Percentiles rank a stretch among this genome's conserved stretches.
These are phyloP conservation scores for Naso thynnoides DNA, from an alignment of 2,797 vertebrate genomes.

Conservation along the genomic window DNA sequence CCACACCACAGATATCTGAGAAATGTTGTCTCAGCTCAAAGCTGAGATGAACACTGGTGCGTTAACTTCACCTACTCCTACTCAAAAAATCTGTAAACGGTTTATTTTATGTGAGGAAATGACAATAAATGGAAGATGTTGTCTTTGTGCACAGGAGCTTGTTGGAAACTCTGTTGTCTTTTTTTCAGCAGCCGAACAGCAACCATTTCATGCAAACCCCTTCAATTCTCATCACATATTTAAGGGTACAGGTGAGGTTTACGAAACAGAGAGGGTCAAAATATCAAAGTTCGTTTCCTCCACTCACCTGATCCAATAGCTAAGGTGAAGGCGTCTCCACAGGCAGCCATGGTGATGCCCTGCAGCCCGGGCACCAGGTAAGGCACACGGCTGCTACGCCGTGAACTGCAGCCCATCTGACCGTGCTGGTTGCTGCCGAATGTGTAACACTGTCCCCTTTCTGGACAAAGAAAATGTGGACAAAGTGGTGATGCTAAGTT, in stretches of 20 bases:
- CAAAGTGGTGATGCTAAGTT: background rate
- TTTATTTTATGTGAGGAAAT: background rate
- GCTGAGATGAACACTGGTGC: conserved; percentile 33
- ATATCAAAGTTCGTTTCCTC: background rate
- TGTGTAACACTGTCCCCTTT: conserved; percentile 92
- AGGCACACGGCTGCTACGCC: conserved; percentile 88
- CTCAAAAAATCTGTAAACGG: conserved; percentile 3
- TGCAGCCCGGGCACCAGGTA: conserved; percentile 90
- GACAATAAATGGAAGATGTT: conserved; percentile 21
- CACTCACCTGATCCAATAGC: conserved; percentile 92
- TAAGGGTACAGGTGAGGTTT: background rate
- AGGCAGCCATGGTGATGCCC: conserved; percentile 89
- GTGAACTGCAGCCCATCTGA: conserved; percentile 91
- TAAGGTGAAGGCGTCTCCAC: conserved; percentile 96
- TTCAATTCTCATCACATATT: too few species aligned
- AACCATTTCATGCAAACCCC: too few species aligned
- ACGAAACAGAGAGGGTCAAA: background rate
- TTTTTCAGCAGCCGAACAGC: background rate
- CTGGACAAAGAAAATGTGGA: conserved; percentile 70
- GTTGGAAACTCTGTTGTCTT: background rate
- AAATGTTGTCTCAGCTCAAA: conserved; percentile 26
- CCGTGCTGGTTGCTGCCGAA: conserved; percentile 99
- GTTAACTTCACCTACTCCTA: conserved; percentile 4
- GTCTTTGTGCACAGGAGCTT: background rate
- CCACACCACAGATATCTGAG: conserved; percentile 49